Conservation (phyloP, 2,888 invertebrate species). For the Tetranychus truncatus region DNA sequence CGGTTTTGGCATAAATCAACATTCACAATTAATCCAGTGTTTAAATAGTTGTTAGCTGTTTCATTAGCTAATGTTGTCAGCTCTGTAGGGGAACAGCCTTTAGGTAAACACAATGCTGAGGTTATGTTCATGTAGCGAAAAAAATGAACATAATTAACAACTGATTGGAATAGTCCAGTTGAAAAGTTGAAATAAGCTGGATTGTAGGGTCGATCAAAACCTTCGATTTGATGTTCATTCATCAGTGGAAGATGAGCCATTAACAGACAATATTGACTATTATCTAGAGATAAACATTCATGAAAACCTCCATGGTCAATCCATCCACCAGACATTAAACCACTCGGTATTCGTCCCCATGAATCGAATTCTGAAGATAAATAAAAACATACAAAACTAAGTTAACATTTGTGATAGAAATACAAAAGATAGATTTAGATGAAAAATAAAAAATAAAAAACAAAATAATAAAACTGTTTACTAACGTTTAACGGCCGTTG, state of each 20-base stretch:
- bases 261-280: not conserved
- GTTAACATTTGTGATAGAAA: no score
- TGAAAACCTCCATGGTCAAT: not conserved
- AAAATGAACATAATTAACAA: not conserved
- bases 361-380: not conserved
- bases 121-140: conserved; percentile 1
- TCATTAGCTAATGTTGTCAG: not conserved
- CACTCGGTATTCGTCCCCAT: not conserved
- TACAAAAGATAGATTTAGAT: no score
- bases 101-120: not conserved
- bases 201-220: not conserved
- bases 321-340: not conserved
- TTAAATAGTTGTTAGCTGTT: not conserved
- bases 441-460: no score
- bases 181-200: not conserved
- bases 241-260: not conserved
- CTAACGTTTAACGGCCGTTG: not conserved
- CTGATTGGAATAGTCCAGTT: not conserved
- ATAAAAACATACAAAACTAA: no score
- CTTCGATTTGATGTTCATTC: not conserved
- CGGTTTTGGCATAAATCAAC: not conserved
- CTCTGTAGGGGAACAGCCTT: not conserved
- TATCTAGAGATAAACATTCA: not conserved
- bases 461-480: no score
- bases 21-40: not conserved